These are phyloP conservation scores for Hesperophylax magnus DNA, from an alignment of 1,140 invertebrate genomes.

Conservation along the genomic window DNA sequence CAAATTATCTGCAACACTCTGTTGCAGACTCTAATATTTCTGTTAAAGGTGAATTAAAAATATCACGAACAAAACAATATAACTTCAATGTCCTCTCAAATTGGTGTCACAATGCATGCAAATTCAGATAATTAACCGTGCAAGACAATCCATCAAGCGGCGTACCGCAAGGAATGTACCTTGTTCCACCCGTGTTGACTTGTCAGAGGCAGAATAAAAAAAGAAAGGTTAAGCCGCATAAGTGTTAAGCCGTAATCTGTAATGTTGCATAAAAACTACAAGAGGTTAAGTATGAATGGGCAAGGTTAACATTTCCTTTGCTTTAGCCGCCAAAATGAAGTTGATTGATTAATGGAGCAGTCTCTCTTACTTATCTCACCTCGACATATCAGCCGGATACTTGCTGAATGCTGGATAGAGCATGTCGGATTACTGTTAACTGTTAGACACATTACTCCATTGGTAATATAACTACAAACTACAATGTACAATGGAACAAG, in stretches of 20 bases:
- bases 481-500: too few species aligned
- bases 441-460: too few species aligned
- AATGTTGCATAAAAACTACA: neutral
- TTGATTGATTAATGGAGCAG: constrained; percentile 10
- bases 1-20: too few species aligned
- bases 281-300: constrained; percentile 14
- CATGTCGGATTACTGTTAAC: too few species aligned
- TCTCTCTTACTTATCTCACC: neutral
- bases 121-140: too few species aligned
- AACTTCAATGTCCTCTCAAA: too few species aligned
- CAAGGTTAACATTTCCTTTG: constrained; percentile 21
- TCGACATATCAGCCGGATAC: neutral
- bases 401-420: too few species aligned
- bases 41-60: too few species aligned
- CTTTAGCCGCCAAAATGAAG: constrained; percentile 11
- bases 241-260: neutral
- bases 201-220: neutral
- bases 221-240: neutral
- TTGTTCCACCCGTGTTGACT: constrained; percentile 21
- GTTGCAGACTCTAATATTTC: too few species aligned
- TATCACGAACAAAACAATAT: too few species aligned
- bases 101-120: too few species aligned
- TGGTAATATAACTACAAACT: too few species aligned
- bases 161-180: neutral
- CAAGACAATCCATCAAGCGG: neutral